A percentile compares a stretch with the other conserved stretches of the same genome.
Evolutionary conservation across 2,113 vertebrate genomes (phyloP).

Genomic region (Rhynchomys soricoides): DNA sequence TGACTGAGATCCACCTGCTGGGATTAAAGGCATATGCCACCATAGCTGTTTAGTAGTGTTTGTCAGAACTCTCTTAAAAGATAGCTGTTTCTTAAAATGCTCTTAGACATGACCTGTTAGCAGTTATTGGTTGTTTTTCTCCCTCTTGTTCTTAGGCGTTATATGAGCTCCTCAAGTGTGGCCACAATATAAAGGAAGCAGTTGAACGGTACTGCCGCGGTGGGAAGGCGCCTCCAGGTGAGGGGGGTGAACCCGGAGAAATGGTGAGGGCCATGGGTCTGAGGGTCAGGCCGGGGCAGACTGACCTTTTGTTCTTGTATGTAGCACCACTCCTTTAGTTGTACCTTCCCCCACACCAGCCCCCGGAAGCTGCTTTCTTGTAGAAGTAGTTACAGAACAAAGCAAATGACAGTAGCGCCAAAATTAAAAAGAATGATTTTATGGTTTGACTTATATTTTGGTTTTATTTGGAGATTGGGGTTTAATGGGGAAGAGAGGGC

Average conservation of each 20-base stretch:
- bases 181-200: constrained; percentile 94
- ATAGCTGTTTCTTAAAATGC: neutral
- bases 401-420: constrained; percentile 55
- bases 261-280: too few relatives aligned
- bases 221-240: constrained; percentile 93
- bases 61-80: neutral
- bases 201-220: constrained; percentile 92
- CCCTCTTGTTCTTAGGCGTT: constrained; percentile 88
- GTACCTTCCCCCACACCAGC: neutral
- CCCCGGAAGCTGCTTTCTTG: constrained; percentile 37
- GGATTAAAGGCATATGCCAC: neutral
- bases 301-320: too few relatives aligned
- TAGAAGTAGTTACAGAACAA: constrained; percentile 65
- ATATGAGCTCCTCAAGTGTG: constrained; percentile 94
- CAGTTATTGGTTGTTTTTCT: neutral
- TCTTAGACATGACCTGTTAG: neutral
- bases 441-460: constrained; percentile 41
- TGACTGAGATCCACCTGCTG: neutral
- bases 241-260: constrained; percentile 59
- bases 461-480: constrained; percentile 9
- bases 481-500: neutral
- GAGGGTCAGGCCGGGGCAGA: too few relatives aligned
- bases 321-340: too few relatives aligned
- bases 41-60: neutral
- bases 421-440: constrained; percentile 60